Evolutionary conservation across 2,113 vertebrate genomes (phyloP).

Genomic region (Dipodomys spectabilis): DNA sequence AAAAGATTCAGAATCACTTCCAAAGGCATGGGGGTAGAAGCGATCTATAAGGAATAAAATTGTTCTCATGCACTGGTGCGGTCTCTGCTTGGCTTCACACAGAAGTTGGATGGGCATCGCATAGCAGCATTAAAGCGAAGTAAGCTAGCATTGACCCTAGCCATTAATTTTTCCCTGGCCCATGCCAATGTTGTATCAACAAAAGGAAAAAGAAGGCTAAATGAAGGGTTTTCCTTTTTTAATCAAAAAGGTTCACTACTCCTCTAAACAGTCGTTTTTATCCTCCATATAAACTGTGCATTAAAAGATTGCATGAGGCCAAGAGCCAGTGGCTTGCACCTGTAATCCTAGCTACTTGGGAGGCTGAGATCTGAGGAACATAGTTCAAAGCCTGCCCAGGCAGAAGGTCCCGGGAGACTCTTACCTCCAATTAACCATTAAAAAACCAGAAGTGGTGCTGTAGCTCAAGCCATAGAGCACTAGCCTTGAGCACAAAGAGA

Average conservation of each 20-base stretch:
- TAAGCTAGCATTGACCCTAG: neutral
- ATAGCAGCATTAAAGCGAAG: neutral
- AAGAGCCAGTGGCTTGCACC: neutral
- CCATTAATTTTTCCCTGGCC: constrained; percentile 24
- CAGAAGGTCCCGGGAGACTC: too few species aligned
- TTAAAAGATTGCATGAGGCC: neutral
- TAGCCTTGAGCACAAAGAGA: too few species aligned
- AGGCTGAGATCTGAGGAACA: too few species aligned
- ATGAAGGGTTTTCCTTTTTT: neutral
- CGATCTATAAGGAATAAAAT: neutral
- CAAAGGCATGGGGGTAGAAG: constrained; percentile 20
- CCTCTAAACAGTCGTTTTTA: constrained; percentile 2
- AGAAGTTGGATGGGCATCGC: neutral
- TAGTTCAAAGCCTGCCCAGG: too few species aligned
- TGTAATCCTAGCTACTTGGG: too few species aligned
- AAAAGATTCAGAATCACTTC: constrained; percentile 26
- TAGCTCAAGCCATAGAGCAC: too few species aligned
- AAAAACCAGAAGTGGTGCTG: too few species aligned
- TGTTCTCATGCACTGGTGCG: neutral
- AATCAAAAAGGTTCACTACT: neutral
- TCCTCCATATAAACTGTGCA: neutral
- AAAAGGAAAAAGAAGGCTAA: constrained; percentile 3
- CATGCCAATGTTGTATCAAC: neutral
- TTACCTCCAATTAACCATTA: too few species aligned
- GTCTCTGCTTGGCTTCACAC: too few species aligned